These are phyloP conservation scores for Orthosia incerta DNA, from an alignment of 2,888 invertebrate species.

Conservation along the genomic window DNA sequence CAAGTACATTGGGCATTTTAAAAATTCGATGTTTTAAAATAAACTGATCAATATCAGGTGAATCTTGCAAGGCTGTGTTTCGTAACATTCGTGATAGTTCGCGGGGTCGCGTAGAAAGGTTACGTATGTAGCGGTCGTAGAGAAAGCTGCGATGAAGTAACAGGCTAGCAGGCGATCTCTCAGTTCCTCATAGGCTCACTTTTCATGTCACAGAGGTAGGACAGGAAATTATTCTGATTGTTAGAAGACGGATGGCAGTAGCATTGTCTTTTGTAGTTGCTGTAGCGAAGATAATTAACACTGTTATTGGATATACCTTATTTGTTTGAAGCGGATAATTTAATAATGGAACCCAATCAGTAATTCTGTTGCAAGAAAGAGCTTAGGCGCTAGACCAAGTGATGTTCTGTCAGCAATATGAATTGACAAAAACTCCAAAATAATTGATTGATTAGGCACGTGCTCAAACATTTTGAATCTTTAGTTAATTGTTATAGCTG, in stretches of 20 bases:
- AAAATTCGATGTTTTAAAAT: slow-evolving; percentile 1
- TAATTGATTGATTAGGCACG: too few relatives aligned
- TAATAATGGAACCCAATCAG: slow-evolving; percentile 29
- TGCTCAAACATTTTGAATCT: background rate
- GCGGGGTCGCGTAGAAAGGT: slow-evolving; percentile 83
- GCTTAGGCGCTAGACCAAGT: background rate
- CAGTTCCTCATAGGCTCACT: slow-evolving; percentile 70
- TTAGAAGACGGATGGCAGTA: slow-evolving; percentile 47
- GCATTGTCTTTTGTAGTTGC: slow-evolving; percentile 58
- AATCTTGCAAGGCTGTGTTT: slow-evolving; percentile 60
- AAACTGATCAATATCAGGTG: slow-evolving; percentile 57
- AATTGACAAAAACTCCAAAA: background rate
- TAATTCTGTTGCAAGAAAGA: slow-evolving; percentile 12
- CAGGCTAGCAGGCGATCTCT: slow-evolving; percentile 62
- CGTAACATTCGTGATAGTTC: slow-evolving; percentile 79
- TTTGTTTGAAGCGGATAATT: slow-evolving; percentile 37
- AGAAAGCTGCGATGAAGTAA: slow-evolving; percentile 79
- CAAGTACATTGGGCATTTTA: too few relatives aligned
- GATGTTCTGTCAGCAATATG: background rate
- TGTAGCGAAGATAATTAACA: slow-evolving; percentile 58
- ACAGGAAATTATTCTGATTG: slow-evolving; percentile 64
- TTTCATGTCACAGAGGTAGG: slow-evolving; percentile 59
- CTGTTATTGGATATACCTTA: slow-evolving; percentile 32
- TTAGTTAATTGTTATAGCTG: background rate
- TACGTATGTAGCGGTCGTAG: slow-evolving; percentile 72